Evolutionary conservation across 1,140 invertebrate species (phyloP).

Genomic region (Drosophila mojavensis): DNA sequence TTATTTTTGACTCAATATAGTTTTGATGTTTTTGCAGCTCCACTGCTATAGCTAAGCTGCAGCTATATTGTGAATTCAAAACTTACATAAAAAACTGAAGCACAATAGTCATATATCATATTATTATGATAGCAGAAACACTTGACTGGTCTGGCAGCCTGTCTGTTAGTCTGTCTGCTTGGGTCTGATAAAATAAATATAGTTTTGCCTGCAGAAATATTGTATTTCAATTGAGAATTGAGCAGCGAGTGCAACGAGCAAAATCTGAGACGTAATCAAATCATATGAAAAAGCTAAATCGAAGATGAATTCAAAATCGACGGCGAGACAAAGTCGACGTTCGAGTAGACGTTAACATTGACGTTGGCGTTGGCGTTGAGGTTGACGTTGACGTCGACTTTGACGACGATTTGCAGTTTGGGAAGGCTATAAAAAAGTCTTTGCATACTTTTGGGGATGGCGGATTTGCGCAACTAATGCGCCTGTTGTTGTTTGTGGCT

Average conservation of each 20-base stretch:
- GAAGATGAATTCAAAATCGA: slow-evolving; percentile 41
- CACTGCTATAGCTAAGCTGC: too few relatives aligned
- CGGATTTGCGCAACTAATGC: slow-evolving; percentile 70
- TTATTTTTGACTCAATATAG: too few relatives aligned
- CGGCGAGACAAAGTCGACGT: slow-evolving; percentile 4
- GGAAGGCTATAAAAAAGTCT: slow-evolving; percentile 45
- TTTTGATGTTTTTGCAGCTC: too few relatives aligned
- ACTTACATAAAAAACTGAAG: background rate
- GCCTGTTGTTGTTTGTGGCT: slow-evolving; percentile 63
- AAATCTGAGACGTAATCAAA: slow-evolving; percentile 74
- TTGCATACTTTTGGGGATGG: slow-evolving; percentile 59
- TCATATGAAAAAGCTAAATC: slow-evolving; percentile 69
- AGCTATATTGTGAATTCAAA: too few relatives aligned
- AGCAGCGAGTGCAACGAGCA: slow-evolving; percentile 52
- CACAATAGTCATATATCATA: slow-evolving; percentile 36
- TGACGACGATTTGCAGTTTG: slow-evolving; percentile 62
- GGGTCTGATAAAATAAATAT: slow-evolving; percentile 33
- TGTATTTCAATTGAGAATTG: slow-evolving; percentile 75
- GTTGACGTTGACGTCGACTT: slow-evolving; percentile 15
- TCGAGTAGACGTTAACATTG: background rate
- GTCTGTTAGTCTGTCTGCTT: slow-evolving; percentile 5
- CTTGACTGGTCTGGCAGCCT: slow-evolving; percentile 9
- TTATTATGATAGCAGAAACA: slow-evolving; percentile 53
- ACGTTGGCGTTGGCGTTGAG: slow-evolving; percentile 16
- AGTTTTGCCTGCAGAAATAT: slow-evolving; percentile 55